phyloP scores from a whole-genome alignment of 2,113 vertebrate genomes.

The Microcebus tavaratra region DNA sequence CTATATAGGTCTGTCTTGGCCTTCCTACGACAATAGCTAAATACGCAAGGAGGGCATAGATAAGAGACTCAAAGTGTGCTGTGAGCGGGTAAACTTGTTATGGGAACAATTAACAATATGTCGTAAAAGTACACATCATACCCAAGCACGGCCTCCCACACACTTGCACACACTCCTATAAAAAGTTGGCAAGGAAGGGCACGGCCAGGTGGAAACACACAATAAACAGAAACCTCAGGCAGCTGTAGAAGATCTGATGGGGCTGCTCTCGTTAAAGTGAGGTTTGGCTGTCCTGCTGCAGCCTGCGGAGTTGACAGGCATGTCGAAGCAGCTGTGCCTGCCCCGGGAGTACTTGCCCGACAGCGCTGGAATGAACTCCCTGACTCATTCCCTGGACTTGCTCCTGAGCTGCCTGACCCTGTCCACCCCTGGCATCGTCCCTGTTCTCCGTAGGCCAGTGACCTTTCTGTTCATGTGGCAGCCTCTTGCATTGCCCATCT shows the following conservation, averaged over 20 bases:
- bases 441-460: rapidly evolving
- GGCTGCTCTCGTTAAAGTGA: not conserved
- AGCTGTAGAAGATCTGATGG: not conserved
- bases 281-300: rapidly evolving
- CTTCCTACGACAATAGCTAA: not conserved
- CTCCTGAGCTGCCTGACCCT: not conserved
- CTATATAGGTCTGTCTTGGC: not conserved
- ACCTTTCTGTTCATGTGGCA: not conserved
- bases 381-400: not conserved
- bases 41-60: not conserved
- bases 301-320: not conserved
- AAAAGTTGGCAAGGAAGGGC: not conserved
- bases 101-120: not conserved
- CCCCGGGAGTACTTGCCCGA: not conserved
- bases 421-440: not conserved
- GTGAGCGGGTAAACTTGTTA: not conserved
- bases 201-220: not conserved
- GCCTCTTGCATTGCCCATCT: not conserved
- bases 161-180: rapidly evolving
- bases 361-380: not conserved
- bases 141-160: not conserved
- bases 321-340: not conserved
- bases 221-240: not conserved
- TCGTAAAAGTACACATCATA: not conserved
- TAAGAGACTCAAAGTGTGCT: not conserved